Base-by-base conservation (phyloP, 2,797 vertebrate species). In the Rachycentron canadum region DNA sequence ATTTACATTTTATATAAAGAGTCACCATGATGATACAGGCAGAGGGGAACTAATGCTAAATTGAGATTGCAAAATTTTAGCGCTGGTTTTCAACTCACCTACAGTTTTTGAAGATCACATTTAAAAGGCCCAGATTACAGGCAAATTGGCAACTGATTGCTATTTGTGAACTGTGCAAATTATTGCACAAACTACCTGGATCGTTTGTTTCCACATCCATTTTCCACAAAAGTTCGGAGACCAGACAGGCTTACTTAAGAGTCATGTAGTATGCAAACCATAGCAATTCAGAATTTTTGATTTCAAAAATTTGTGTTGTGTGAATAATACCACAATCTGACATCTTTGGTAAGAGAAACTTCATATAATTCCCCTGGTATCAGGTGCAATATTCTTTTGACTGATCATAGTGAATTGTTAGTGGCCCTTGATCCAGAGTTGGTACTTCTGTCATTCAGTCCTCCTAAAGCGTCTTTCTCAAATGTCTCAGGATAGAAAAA, bases 401-500 rank as follows among this genome's bases (percentile, higher is more conserved):
- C 81, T 83, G 19, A 73, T 75, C 72, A 59, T 63, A 83, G 68
- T 77, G 61, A 76, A 69, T 82, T 49, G 55, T 75, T 60, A n/a
- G 47, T 83, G 81, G 89, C 74, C 82, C 58, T 43, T 85, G 81
- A 76, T 86, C 23, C 25, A 36, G 34, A 81, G 76, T 85, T 81
- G 73, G 72, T 55, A 72, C 50, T 59, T 47, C 74, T 79, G 88
- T 84, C 78, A 76, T 69, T 86, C 60, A 73, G 77, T 59, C 76
- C 71, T 86, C 41, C 73, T 63, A 28, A 38, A 67, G 69, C 47
- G 86, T 83, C 74, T 79, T 86, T 72, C 81, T 78, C 59, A 82
- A 76, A 87, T 78, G 76, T 88, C 81, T 80, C 52, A 76, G 86
- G 73, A 82, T 59, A 68, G 73, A 78, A 85, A 69, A 85, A 82